Evolutionary conservation across 92 coral and sea anemone species (phyloP), one percentile per base, ranked within the genome.

Genomic region (Bergia puertoricense): DNA sequence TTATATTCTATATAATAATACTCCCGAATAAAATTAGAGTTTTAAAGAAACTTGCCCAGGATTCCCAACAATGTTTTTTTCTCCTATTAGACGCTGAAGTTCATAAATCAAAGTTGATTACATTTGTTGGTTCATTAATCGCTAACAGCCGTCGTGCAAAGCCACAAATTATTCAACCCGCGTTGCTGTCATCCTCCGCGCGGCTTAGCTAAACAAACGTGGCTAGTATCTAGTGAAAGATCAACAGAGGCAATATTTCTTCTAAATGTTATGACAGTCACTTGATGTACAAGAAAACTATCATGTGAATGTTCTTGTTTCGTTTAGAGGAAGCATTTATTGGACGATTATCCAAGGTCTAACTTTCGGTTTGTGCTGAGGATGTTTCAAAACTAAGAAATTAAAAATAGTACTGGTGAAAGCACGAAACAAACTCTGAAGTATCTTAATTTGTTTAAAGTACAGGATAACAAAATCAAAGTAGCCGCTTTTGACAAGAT

Each of bases 401-500:
- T 4, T 22, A 46, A 8, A 54, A 20, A 46, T n/a, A 48, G 62
- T 22, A 22, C 15, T n/a, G 74, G 79, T 39, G 30, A 30, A 30
- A 30, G 30, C 30, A 42, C 22, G n/a, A 42, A 45, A 57, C 18
- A 45, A 9, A 20, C 54, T 22, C 51, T 62, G 8, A 5, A 22
- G 74, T 37, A 57, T 81, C 30, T 62, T 66, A 50, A 81, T 41
- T 65, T 39, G 85, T 66, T 57, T 62, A 39, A 81, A 18, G 50
- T 81, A 59, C 85, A 62, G 44, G 40, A 36, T 38, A 11, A 46
- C 87, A 45, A 37, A 84, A 71, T 71, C 78, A 46, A 69, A 71
- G 87, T 72, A 74, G 48, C 79, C 87, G 79, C 87, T n/a, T 42
- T 72, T 84, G 87, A 71, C 87, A 84, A 46, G 77, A 69, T 84